Base-by-base conservation (phyloP, 2,888 invertebrate genomes). In the Hartigia nigra region DNA sequence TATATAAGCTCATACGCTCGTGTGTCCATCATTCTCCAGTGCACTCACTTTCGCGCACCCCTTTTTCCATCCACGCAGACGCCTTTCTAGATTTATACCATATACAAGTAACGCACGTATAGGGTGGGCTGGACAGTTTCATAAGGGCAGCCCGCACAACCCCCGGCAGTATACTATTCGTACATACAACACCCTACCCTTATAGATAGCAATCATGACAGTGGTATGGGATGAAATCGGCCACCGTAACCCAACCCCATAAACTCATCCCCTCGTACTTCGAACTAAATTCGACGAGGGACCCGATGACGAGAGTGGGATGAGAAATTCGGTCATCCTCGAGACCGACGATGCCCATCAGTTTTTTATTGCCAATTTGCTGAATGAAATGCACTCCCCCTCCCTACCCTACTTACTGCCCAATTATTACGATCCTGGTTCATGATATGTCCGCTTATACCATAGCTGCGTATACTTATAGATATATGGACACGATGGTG, bases 301-400 rank as follows among this genome's bases (percentile, higher is more conserved):
- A 72, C 55, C 55, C 23, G 72, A 85, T 85, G 83, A 85, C 84
- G 86, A 72, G 78, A 37, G 12, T 31, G 72, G 74, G 79, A 55
- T 36, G 72, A 23, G 55, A 55, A 23, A 55, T 55, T 55, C 55
- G 55, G 55, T 9, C 9, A 72, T 72, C 14, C 72, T 31, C 32
- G 72, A 12, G 72, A 31, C 12, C 72, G 72, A 31, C 87, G 86
- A 89, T 89, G 88, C 87, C 89, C 88, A 89, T 90, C 87, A 88
- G 55, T 85, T 89, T 90, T 91, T 91, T 91, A 91, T 91, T 90
- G 90, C 87, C 91, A 91, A 91, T 91, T 91, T 91, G 90, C 90
- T 90, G 90, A 91, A 91, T 91, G 90, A 90, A 91, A 90, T 90
- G 90, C 87, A 87, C n/a, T n/a, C n/a, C n/a, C n/a, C n/a, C n/a